Evolutionary conservation across 1,140 invertebrate species (phyloP).

Genomic region (Pachypeltis micranthus): DNA sequence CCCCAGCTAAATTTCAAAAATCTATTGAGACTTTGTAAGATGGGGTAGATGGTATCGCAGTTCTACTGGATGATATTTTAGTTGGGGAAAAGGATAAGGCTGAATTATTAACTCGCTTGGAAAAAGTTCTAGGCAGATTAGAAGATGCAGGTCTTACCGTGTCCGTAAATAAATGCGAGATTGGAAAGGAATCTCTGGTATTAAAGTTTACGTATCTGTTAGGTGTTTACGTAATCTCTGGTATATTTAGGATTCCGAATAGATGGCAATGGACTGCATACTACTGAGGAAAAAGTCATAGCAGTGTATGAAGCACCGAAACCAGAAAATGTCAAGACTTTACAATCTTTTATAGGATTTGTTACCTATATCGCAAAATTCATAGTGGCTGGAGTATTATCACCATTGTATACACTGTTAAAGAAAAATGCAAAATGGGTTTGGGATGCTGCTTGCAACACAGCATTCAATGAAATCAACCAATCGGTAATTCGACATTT

Average conservation of each 20-base stretch:
- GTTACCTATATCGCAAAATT: too few species aligned
- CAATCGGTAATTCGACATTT: background rate
- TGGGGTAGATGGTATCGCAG: background rate
- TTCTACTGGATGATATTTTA: constrained; percentile 18
- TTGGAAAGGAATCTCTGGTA: background rate
- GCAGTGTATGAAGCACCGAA: background rate
- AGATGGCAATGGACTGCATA: constrained; percentile 1
- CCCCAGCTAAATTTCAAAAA: constrained; percentile 3
- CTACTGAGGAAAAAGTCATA: background rate
- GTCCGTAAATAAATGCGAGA: background rate
- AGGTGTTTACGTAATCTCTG: too few species aligned
- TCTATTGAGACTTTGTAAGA: background rate
- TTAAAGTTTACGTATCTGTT: too few species aligned
- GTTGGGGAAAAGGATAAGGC: background rate
- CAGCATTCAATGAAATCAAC: background rate
- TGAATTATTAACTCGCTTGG: background rate
- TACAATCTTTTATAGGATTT: too few species aligned
- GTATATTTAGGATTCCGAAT: constrained; percentile 6
- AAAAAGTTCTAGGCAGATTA: background rate
- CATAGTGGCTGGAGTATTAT: background rate
- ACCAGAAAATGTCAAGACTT: background rate
- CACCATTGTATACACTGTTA: background rate
- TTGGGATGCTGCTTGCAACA: background rate
- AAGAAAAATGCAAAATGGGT: background rate
- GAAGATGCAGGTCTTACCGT: background rate